These are phyloP conservation scores for Stichopus horrens DNA, from an alignment of 53 echinoderm and acorn worm genomes.

Conservation along the genomic window DNA sequence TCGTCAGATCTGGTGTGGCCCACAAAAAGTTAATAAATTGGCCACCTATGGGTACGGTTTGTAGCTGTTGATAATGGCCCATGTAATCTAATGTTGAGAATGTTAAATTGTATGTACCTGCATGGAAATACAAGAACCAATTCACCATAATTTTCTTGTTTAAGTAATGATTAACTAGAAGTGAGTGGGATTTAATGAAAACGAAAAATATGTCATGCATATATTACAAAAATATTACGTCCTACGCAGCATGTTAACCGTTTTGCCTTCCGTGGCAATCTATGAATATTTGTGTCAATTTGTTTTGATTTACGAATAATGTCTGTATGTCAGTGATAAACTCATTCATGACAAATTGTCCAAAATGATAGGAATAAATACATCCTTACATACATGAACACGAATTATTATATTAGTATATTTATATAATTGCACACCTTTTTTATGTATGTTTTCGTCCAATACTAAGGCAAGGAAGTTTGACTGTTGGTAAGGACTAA, in stretches of 20 bases:
- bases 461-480: conserved; percentile 49
- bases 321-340: no score
- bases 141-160: no score
- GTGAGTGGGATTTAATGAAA: no score
- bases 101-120: conserved; percentile 66
- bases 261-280: no score
- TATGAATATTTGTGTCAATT: no score
- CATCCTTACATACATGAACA: background rate
- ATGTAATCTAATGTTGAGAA: conserved; percentile 73
- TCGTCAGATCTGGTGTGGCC: conserved; percentile 67
- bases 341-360: no score
- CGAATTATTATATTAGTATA: background rate
- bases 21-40: conserved; percentile 65
- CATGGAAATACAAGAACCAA: background rate
- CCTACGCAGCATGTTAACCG: no score
- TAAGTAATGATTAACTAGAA: no score
- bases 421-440: background rate
- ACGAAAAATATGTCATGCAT: no score
- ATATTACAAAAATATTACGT: no score
- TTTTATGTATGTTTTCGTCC: background rate
- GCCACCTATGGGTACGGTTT: background rate
- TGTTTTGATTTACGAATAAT: no score
- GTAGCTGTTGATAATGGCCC: conserved; percentile 55
- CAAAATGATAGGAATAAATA: no score
- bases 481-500: conserved; percentile 44